A percentile compares a stretch with the other conserved stretches of the same genome.
These are phyloP conservation scores for Corythornis madagascariensis DNA, from an alignment of 2,113 vertebrate genomes.

Conservation along the genomic window DNA sequence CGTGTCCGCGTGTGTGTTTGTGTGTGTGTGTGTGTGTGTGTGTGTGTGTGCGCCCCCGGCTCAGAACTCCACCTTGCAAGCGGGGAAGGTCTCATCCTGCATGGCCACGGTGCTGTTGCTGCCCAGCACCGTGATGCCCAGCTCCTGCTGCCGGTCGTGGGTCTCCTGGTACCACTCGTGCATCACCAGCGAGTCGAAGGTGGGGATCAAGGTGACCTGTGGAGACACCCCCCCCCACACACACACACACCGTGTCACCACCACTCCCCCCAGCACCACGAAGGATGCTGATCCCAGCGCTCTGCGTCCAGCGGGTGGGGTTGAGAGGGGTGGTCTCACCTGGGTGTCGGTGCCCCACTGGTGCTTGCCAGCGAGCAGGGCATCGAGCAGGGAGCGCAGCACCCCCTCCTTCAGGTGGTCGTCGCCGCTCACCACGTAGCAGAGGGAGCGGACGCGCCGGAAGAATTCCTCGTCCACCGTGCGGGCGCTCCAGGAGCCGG, in stretches of 20 bases:
- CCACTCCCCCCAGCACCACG: not conserved
- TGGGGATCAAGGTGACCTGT: constrained; percentile 93
- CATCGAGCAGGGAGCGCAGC: constrained; percentile 83
- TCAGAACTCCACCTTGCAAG: constrained; percentile 97
- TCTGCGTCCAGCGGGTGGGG: rapidly evolving
- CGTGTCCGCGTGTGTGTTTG: no score
- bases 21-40: no score
- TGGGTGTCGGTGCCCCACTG: constrained; percentile 82
- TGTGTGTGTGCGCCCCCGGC: not conserved
- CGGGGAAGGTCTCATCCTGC: constrained; percentile 94
- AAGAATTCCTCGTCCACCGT: constrained; percentile 86
- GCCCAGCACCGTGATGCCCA: constrained; percentile 88
- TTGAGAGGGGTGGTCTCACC: constrained; percentile 61
- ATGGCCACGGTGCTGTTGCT: constrained; percentile 95
- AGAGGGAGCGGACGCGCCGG: constrained; percentile 81
- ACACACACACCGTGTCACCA: not conserved
- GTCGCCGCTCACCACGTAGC: constrained; percentile 91
- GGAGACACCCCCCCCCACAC: not conserved
- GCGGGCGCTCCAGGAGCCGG: constrained; percentile 77
- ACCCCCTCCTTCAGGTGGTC: constrained; percentile 81
- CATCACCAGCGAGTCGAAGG: constrained; percentile 89
- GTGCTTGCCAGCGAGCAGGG: constrained; percentile 84
- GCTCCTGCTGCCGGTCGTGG: constrained; percentile 79
- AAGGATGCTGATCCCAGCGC: rapidly evolving
- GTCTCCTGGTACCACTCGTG: constrained; percentile 94